phyloP scores from a whole-genome alignment of 1,140 invertebrate genomes.

The Aricia agestis region DNA sequence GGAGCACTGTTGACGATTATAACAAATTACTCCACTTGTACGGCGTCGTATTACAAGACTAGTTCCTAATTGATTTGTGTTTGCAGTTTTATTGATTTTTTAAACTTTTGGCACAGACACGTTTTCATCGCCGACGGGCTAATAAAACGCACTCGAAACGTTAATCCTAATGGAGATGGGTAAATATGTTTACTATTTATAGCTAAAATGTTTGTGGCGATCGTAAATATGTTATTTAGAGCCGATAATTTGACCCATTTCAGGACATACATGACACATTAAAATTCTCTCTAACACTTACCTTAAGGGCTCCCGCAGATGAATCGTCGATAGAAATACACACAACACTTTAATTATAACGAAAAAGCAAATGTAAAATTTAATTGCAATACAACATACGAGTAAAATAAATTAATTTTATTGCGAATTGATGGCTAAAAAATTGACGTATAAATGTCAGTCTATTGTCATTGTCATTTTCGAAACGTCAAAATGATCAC shows the following conservation, averaged over 20 bases:
- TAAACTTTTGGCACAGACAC: neutral
- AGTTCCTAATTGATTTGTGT: neutral
- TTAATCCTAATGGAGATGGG: neutral
- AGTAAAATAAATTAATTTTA: constrained; percentile 9
- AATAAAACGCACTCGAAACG: neutral
- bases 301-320: neutral
- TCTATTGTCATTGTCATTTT: neutral
- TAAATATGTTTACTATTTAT: neutral
- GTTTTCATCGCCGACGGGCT: neutral
- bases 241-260: constrained; percentile 9
- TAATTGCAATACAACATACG: neutral
- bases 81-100: neutral
- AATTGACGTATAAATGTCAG: constrained; percentile 1
- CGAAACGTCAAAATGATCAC: neutral
- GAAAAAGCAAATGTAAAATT: neutral
- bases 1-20: too few species aligned
- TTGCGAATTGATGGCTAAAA: neutral
- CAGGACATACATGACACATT: neutral
- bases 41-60: neutral
- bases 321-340: neutral
- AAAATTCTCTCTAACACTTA: neutral
- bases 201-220: neutral
- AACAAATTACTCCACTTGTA: too few species aligned
- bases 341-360: constrained; percentile 2
- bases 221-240: neutral